Base-by-base conservation (phyloP, 37 sponge, comb jelly and placozoan species). In the Tethya wilhelma region DNA sequence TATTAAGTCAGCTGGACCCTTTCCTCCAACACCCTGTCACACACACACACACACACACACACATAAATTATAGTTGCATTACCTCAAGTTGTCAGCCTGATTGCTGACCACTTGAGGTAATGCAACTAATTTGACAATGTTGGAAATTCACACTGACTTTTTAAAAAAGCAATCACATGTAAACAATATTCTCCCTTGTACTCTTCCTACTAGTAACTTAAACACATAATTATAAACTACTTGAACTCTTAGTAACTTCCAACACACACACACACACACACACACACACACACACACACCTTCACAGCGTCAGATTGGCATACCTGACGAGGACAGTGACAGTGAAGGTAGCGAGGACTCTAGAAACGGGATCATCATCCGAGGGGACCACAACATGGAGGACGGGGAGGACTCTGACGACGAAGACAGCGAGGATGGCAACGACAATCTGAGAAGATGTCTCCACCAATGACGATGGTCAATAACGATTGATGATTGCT, bases 271-370 rank as follows among this genome's bases (percentile, higher is more conserved):
- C 37, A 5, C 19, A 5, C 66, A 30, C 33, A n/a, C 11, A 72
- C n/a, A 56, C 1, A 7, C 43, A 11, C 28, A 28, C 44, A 41
- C 64, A 20, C 44, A 25, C 63, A 38, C 44, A 4, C 77, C 2
- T 38, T 25, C 56, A 31, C 60, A 76, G 77, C 77, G 39, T 17
- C 62, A 76, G 31, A 38, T 39, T 9, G 77, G 77, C 1, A 76
- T 76, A n/a, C 62, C 40, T 2, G 42, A 76, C 20, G 42, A 39
- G 3, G 60, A 62, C 63, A 60, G 63, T 76, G 60, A 38, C 44
- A 8, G 29, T 8, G 29, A 17, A n/a, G 70, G 41, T 25, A 26
- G 28, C 63, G 28, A 23, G 6, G 63, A 60, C 20, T 7, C 25
- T 26, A 26, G 7, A 26, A n/a, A 60, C 28, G 63, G 28, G 26